Evolutionary conservation across 2,797 vertebrate genomes (phyloP).

Genomic region (Lerista edwardsae): DNA sequence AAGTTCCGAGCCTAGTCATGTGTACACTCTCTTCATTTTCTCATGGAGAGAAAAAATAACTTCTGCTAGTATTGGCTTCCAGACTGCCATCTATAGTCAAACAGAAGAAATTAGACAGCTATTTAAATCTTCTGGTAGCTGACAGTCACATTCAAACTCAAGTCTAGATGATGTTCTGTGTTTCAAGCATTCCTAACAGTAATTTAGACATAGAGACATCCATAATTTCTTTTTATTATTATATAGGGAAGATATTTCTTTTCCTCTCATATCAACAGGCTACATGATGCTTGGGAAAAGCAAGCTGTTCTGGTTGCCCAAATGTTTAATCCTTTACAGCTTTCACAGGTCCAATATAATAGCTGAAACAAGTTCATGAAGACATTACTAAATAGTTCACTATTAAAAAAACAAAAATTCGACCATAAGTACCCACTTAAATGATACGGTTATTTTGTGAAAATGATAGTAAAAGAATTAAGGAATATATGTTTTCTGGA

Average conservation of each 20-base stretch:
- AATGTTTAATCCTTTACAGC: not conserved
- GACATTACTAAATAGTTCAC: not conserved
- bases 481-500: not conserved
- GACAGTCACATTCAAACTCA: conserved; percentile 23
- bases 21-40: conserved; percentile 69
- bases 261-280: too few species aligned
- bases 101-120: conserved; percentile 72
- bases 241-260: too few species aligned
- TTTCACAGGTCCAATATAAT: conserved; percentile 21
- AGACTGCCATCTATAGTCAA: conserved; percentile 82
- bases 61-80: conserved; percentile 75
- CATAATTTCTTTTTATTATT: conserved; percentile 17
- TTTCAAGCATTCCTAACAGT: not conserved
- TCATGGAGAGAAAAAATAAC: conserved; percentile 51
- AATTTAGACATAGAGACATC: conserved; percentile 20
- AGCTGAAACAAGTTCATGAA: conserved; percentile 6
- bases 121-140: conserved; percentile 50
- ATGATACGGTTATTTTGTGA: not conserved
- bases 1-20: conserved; percentile 75
- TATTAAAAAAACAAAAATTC: conserved; percentile 8
- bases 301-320: not conserved
- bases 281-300: not conserved
- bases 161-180: not conserved
- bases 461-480: not conserved
- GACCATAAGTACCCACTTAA: conserved; percentile 3